Evolutionary conservation across 2,113 vertebrate genomes (phyloP), one percentile per base, ranked within the genome.

Genomic region (Bolborhynchus lineola): DNA sequence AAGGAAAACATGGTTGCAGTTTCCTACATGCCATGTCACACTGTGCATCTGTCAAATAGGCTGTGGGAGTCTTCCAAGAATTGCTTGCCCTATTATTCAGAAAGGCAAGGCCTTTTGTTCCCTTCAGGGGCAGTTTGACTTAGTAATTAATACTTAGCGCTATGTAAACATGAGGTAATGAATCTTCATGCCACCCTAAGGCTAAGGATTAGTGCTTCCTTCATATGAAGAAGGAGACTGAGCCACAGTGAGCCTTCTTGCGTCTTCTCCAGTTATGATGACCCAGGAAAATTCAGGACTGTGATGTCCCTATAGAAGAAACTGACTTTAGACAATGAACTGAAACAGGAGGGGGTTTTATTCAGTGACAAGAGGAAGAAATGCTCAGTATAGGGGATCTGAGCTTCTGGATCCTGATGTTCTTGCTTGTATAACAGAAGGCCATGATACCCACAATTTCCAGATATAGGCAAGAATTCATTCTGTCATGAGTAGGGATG

Each of bases 91-190:
- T 92, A 33, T 91, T 94, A 94, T 93, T 95, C 67, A 71, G 53
- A 82, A 90, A 96, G 42, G 74, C 88, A 95, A 86, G 81, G 42
- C 42, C 72, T 95, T 96, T 86, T 82, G 53, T 96, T 96, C 74
- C n/a, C 17, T 88, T 88, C 75, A 84, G 76, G 74, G 49, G 72
- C 72, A 86, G 59, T 46, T 85, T 95, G 94, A 94, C 95, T 96
- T 90, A 84, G 93, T 95, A 94, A 97, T 97, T 97, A 95, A 94
- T 93, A 91, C 75, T 91, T 87, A 81, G 41, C 68, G 65, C 81
- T 74, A 9, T 84, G 86, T 82, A 95, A 96, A 96, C 86, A 95
- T 71, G 83, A 91, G 90, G 77, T 95, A 96, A 96, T 92, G 92
- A 97, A 84, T 92, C 49, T 65, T 94, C 62, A 57, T 1, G 0